Base-by-base conservation (phyloP, 2,888 invertebrate species). In the Sinodicranocentrus sp. region DNA sequence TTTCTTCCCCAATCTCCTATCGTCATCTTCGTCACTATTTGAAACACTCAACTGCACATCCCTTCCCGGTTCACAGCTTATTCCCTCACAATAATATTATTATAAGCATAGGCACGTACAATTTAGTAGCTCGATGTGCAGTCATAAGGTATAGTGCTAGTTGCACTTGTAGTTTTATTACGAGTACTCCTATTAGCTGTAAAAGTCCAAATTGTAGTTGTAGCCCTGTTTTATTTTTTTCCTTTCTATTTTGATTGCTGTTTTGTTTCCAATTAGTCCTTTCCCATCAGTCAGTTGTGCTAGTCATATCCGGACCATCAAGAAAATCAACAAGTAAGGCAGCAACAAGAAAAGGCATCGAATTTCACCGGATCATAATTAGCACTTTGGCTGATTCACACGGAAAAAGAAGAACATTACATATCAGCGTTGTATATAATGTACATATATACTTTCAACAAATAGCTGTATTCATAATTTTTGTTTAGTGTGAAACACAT, bases 221-320 rank as follows among this genome's bases (percentile, higher is more conserved):
- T 48, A 54, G 26, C 26, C 19, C 17, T 70, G 43, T 65, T 43
- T 39, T 48, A 48, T 10, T 48, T 61, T 73, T 48, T 44, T 48
- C 26, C 48, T 39, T 10, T 57, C 39, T 39, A 59, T 39, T 17
- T 39, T 57, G 39, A 72, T 72, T 59, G 23, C 72, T 6, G 23
- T 71, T 61, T 67, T 57, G 25, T 48, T 75, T 59, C 33, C 67
- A 82, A 82, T 82, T 71, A 82, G 82, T 82, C 75, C 44, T 44
- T 75, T 70, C 48, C 23, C 59, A 48, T 25, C 82, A 82, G 39
- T 82, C 80, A 73, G 67, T 73, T 26, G 80, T 73, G 73, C 80
- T 75, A 75, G 75, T 73, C 80, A 80, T 71, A 71, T 72, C 65
- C 63, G 59, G 57, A 57, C 72, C 63, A 80, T 21, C 77, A 70